These are phyloP conservation scores for Dendropsophus ebraccatus DNA, from an alignment of 2,113 vertebrate genomes.

Conservation along the genomic window DNA sequence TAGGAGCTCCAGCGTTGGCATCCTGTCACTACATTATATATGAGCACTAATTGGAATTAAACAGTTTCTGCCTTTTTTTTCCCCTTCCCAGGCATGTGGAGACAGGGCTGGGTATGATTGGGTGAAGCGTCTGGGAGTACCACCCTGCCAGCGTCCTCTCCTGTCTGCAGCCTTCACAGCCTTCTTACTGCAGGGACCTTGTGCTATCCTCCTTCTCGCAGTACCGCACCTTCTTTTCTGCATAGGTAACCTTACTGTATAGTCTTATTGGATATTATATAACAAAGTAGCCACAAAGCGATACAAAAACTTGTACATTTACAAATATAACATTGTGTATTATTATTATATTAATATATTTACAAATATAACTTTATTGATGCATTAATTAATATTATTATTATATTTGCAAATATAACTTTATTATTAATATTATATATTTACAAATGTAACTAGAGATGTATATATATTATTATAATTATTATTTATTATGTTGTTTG, in stretches of 20 bases:
- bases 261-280: not conserved
- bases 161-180: slow-evolving; percentile 18
- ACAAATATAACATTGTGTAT: not conserved
- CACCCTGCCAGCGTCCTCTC: slow-evolving; percentile 18
- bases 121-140: not conserved
- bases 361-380: no score
- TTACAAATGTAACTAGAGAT: not conserved
- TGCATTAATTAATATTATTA: no score
- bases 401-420: not conserved
- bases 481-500: not conserved
- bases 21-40: slow-evolving; percentile 48
- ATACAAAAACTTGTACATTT: not conserved
- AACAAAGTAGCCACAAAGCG: not conserved
- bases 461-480: not conserved
- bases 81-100: slow-evolving; percentile 2
- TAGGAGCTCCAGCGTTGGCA: slow-evolving; percentile 9
- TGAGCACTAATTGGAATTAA: slow-evolving; percentile 39
- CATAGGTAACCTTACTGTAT: slow-evolving; percentile 11
- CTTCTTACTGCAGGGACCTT: slow-evolving; percentile 14
- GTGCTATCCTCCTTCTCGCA: not conserved
- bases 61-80: slow-evolving; percentile 30
- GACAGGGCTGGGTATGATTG: slow-evolving; percentile 19
- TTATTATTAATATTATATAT: not conserved
- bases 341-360: not conserved
- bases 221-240: not conserved